A percentile compares a stretch with the other conserved stretches of the same genome.
Conservation (phyloP, 2,888 invertebrate species). For the Shargacucullia verbasci region DNA sequence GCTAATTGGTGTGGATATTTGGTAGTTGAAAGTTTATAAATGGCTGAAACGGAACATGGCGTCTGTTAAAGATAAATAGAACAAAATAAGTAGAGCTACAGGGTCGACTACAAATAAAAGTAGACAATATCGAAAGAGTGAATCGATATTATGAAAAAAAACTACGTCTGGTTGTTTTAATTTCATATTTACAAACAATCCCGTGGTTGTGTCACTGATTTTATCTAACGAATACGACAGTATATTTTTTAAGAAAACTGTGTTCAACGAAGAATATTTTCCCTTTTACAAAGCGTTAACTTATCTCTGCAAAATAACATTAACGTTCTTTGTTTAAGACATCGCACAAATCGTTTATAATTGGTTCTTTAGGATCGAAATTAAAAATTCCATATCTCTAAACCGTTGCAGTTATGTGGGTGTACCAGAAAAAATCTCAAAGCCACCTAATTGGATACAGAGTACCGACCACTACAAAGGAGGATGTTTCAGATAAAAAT, state of each 20-base stretch:
- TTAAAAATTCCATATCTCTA: constrained; percentile 88
- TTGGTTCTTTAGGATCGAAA: constrained; percentile 65
- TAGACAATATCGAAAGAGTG: no score
- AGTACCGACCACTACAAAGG: constrained; percentile 88
- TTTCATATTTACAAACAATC: no score
- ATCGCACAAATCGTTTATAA: constrained; percentile 47
- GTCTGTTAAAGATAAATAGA: no score
- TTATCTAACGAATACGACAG: no score
- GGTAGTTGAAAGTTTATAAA: no score
- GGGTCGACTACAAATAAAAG: no score
- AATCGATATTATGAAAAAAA: no score
- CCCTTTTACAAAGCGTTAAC: constrained; percentile 16
- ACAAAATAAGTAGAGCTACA: no score
- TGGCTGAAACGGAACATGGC: no score
- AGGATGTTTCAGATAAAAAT: constrained; percentile 90
- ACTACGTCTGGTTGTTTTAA: no score
- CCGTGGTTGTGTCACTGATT: neutral
- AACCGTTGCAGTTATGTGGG: constrained; percentile 70
- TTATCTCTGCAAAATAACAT: constrained; percentile 21
- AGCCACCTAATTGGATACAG: constrained; percentile 88
- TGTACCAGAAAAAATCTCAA: constrained; percentile 84
- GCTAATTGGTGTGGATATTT: no score
- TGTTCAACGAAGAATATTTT: no score
- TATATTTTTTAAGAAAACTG: constrained; percentile 24
- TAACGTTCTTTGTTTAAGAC: constrained; percentile 46